Percentiles rank a stretch among this genome's conserved stretches.
Conservation (phyloP, 2,888 invertebrate species). For the Biston stratarius region DNA sequence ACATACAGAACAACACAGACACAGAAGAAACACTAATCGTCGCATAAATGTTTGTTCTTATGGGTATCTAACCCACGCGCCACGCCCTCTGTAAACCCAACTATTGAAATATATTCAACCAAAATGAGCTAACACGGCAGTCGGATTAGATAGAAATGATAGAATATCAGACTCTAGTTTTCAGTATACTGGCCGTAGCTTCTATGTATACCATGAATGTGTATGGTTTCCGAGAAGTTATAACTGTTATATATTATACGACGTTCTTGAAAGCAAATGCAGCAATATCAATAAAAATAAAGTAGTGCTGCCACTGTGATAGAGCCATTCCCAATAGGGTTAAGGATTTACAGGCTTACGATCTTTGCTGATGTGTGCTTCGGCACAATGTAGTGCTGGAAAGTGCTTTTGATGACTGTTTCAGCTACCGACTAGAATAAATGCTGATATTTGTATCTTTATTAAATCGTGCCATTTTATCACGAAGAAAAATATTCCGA, state of each 20-base stretch:
- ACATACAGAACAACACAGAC: too few relatives aligned
- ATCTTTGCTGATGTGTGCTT: conserved; percentile 2
- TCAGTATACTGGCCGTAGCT: conserved; percentile 2
- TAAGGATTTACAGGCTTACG: conserved; percentile 11
- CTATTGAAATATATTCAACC: too few relatives aligned
- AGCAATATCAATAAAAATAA: conserved; percentile 16
- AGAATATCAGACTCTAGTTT: conserved; percentile 6
- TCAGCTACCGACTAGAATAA: not conserved
- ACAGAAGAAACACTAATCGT: too few relatives aligned
- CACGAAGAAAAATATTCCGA: not conserved
- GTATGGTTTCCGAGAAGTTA: conserved; percentile 6
- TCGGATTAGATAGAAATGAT: too few relatives aligned
- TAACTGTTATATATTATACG: conserved; percentile 16
- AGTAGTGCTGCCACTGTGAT: conserved; percentile 14
- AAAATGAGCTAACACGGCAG: too few relatives aligned
- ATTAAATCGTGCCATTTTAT: not conserved
- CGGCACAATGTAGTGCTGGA: not conserved
- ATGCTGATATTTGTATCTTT: not conserved
- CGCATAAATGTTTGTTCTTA: too few relatives aligned
- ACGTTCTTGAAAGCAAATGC: conserved; percentile 14
- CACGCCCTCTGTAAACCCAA: too few relatives aligned
- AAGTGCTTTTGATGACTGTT: not conserved
- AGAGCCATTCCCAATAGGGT: conserved; percentile 8
- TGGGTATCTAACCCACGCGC: too few relatives aligned
- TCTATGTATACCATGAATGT: not conserved